Evolutionary conservation across 2,113 vertebrate species (phyloP).

Genomic region (Prunella fulvescens): DNA sequence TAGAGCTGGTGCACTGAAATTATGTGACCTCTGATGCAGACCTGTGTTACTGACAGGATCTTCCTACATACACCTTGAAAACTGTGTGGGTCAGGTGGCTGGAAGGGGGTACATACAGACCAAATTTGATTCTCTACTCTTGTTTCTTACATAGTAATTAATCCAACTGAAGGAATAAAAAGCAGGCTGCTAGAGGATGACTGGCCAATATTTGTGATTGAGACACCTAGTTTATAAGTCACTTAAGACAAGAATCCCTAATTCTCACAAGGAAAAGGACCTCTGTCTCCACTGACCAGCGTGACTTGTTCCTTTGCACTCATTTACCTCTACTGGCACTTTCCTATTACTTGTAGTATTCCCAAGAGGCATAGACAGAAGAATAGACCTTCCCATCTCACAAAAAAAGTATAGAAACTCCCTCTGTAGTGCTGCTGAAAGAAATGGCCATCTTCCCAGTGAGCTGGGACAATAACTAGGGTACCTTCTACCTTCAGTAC

Average conservation of each 20-base stretch:
- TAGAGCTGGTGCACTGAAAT: not conserved
- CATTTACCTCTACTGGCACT: not conserved
- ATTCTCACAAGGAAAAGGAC: not conserved
- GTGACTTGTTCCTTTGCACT: not conserved
- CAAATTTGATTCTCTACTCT: not conserved
- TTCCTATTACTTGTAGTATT: not conserved
- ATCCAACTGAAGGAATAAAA: not conserved
- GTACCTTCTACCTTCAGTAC: not conserved
- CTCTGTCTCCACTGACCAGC: not conserved
- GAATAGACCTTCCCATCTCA: not conserved
- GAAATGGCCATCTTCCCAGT: not conserved
- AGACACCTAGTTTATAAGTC: not conserved
- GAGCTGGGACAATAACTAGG: not conserved
- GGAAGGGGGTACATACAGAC: not conserved
- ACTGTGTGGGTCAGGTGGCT: accelerated
- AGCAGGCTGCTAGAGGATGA: not conserved
- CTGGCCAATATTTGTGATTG: not conserved
- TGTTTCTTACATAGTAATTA: not conserved
- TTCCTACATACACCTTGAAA: not conserved
- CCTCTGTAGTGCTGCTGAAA: not conserved
- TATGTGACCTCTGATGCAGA: not conserved
- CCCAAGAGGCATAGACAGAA: not conserved
- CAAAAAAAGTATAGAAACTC: not conserved
- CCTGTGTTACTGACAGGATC: not conserved
- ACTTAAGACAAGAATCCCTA: not conserved